These are phyloP conservation scores for Pomacea canaliculata DNA, from an alignment of 2,888 invertebrate genomes.

Conservation along the genomic window DNA sequence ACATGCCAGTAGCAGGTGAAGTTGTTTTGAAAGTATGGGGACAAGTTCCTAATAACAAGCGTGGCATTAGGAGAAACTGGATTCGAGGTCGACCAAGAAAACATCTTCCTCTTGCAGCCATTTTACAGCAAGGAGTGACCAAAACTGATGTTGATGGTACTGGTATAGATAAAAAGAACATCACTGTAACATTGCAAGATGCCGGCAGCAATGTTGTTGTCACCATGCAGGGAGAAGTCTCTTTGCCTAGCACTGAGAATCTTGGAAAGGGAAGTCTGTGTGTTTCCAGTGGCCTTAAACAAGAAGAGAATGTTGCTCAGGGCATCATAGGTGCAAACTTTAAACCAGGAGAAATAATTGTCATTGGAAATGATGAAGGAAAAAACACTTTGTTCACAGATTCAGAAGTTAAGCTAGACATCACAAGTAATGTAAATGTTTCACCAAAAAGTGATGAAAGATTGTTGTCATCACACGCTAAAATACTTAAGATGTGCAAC, in stretches of 20 bases:
- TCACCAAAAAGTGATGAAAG: background rate
- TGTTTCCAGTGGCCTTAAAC: background rate
- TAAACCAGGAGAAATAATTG: background rate
- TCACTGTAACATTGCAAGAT: too few relatives aligned
- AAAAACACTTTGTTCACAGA: background rate
- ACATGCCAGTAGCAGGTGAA: background rate
- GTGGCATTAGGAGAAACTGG: background rate
- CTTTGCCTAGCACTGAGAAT: background rate
- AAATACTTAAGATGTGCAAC: background rate
- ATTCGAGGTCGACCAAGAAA: background rate
- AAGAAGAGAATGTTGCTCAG: background rate
- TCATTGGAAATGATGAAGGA: background rate
- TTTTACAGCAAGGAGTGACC: too few relatives aligned
- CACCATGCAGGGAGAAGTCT: background rate
- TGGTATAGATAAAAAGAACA: too few relatives aligned
- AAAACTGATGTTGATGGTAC: too few relatives aligned
- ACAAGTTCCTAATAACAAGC: background rate
- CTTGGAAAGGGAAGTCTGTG: background rate
- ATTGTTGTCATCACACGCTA: background rate
- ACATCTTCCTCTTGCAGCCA: background rate
- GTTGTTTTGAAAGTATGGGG: background rate
- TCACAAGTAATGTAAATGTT: background rate
- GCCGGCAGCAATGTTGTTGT: background rate
- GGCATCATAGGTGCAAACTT: conserved; percentile 4
- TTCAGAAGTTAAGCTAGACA: background rate